Evolutionary conservation across 2,888 invertebrate genomes (phyloP).

Genomic region (Selenia dentaria): DNA sequence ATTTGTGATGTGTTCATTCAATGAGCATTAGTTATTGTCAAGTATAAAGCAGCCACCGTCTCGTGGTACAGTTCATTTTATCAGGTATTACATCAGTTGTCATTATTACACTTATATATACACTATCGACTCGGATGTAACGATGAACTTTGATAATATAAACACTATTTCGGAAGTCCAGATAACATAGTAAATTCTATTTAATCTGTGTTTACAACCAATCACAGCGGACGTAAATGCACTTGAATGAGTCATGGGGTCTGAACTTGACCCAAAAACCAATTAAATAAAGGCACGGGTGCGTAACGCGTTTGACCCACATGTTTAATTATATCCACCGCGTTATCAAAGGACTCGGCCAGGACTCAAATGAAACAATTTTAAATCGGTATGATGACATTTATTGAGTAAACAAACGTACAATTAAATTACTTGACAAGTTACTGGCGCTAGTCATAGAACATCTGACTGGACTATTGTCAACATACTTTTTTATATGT

Average conservation of each 20-base stretch:
- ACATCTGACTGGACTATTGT: neutral
- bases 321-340: slow-evolving; percentile 28
- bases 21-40: too few relatives aligned
- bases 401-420: slow-evolving; percentile 32
- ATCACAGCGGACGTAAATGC: neutral
- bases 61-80: too few relatives aligned
- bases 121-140: too few relatives aligned
- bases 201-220: too few relatives aligned
- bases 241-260: slow-evolving; percentile 7
- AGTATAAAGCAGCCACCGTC: too few relatives aligned
- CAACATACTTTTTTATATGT: too few relatives aligned
- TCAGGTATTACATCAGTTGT: too few relatives aligned
- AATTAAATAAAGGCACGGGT: slow-evolving; percentile 22
- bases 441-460: slow-evolving; percentile 9
- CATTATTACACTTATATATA: too few relatives aligned
- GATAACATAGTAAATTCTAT: too few relatives aligned
- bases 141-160: too few relatives aligned
- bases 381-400: slow-evolving; percentile 21
- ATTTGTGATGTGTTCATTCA: neutral
- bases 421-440: neutral
- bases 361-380: slow-evolving; percentile 27
- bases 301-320: slow-evolving; percentile 22
- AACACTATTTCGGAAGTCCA: too few relatives aligned
- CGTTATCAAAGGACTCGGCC: slow-evolving; percentile 16
- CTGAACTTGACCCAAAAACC: slow-evolving; percentile 28